phyloP scores from a whole-genome alignment of 53 echinoderm and acorn worm genomes.

The Echinometra lucunter region DNA sequence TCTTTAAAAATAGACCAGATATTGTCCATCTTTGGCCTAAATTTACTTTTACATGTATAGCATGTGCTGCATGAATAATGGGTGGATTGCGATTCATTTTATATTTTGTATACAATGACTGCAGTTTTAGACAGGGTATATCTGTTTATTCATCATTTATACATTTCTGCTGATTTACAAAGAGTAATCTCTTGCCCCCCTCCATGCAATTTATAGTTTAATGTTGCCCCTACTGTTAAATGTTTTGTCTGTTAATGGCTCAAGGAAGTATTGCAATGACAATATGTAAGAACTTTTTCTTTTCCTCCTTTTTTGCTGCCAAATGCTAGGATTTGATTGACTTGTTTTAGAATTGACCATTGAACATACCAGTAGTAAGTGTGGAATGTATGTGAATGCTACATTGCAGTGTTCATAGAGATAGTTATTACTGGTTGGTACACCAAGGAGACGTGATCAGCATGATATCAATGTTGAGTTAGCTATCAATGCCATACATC shows the following conservation, averaged over 20 bases:
- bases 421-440: no score
- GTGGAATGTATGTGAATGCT: no score
- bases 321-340: not conserved
- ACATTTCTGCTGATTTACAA: not conserved
- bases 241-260: not conserved
- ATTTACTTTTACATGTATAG: no score
- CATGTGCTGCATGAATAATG: not conserved
- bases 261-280: not conserved
- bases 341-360: no score
- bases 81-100: not conserved
- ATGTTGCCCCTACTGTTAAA: not conserved
- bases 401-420: no score
- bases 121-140: not conserved
- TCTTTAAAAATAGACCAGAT: not conserved
- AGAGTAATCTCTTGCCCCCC: not conserved
- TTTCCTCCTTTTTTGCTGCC: not conserved
- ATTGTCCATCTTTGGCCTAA: no score
- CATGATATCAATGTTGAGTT: not conserved
- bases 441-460: no score
- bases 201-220: not conserved
- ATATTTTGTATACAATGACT: constrained; percentile 3
- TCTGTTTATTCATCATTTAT: not conserved
- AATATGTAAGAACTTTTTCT: no score
- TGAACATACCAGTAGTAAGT: no score
- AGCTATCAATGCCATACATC: no score